phyloP scores from a whole-genome alignment of 2,113 vertebrate species.

The Myrmecophaga tridactyla region DNA sequence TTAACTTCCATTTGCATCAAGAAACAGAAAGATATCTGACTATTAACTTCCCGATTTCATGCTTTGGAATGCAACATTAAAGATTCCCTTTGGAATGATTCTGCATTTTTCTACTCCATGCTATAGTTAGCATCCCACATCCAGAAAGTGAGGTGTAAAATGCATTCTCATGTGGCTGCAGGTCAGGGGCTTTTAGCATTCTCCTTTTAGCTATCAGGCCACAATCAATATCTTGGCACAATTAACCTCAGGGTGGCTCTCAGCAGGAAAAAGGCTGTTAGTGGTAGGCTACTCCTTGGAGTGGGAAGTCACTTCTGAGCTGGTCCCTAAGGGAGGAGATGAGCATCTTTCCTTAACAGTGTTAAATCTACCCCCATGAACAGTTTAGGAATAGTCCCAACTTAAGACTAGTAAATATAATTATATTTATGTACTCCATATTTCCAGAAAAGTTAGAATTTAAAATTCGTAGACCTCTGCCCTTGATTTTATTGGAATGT shows the following conservation, averaged over 20 bases:
- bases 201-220: not conserved
- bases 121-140: not conserved
- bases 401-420: not conserved
- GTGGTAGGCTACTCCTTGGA: not conserved
- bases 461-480: not conserved
- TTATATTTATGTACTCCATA: not conserved
- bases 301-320: not conserved
- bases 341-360: not conserved
- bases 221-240: not conserved
- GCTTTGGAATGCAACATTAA: not conserved
- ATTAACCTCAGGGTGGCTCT: too few relatives aligned
- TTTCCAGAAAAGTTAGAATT: not conserved
- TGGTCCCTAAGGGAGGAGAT: not conserved
- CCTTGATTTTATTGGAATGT: not conserved
- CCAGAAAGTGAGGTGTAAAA: not conserved
- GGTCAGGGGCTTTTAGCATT: not conserved
- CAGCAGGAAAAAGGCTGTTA: not conserved
- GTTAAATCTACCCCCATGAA: not conserved
- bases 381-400: not conserved
- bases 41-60: slow-evolving; percentile 9
- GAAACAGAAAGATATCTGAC: not conserved
- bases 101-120: not conserved
- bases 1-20: not conserved
- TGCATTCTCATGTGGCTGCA: not conserved
- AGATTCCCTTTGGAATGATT: not conserved